Evolutionary conservation across 2,113 vertebrate species (phyloP), one percentile per base, ranked within the genome.

Genomic region (Eubucco bourcierii): DNA sequence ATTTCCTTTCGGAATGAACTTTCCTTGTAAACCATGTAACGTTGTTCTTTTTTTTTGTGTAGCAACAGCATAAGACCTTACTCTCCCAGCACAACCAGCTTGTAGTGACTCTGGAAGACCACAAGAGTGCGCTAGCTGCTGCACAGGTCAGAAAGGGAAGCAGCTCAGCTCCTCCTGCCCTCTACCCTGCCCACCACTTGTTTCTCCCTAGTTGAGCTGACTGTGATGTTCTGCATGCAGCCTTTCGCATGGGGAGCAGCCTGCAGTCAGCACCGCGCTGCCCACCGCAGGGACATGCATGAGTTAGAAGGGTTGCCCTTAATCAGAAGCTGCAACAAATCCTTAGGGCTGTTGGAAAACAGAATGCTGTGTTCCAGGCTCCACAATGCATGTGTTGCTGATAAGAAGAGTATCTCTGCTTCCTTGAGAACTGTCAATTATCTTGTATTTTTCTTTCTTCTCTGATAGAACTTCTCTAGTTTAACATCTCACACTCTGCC

Each of bases 101-200:
- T 96, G 98, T 98, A 98, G 96, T 99, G 98, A 99, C 98, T 76
- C 90, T 99, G 97, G 98, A 99, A 97, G 99, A 99, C 98, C 99
- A 99, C 99, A 99, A 99, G 98, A 99, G 98, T 97, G 99, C 99
- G 50, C 98, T 99, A 97, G 98, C 98, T 86, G 98, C 97, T 94
- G 99, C 99, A 77, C 98, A 99, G 99, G 99, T 99, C 95, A 98
- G 98, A 93, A 94, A 75, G 76, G 90, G 95, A 89, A 93, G 94
- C 95, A 93, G 97, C 96, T 90, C 2, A 50, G 83, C 87, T 97
- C 94, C 24, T 80, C 44, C 44, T 46, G 44, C 44, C 44, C 44
- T 46, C 44, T 46, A 52, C 34, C 59, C 74, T 94, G 65, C 73
- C 81, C 64, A 3, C 9, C 33, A 34, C 75, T 66, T 16, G 46